Evolutionary conservation across 2,113 vertebrate genomes (phyloP).

Genomic region (Pelvicachromis taeniatus): DNA sequence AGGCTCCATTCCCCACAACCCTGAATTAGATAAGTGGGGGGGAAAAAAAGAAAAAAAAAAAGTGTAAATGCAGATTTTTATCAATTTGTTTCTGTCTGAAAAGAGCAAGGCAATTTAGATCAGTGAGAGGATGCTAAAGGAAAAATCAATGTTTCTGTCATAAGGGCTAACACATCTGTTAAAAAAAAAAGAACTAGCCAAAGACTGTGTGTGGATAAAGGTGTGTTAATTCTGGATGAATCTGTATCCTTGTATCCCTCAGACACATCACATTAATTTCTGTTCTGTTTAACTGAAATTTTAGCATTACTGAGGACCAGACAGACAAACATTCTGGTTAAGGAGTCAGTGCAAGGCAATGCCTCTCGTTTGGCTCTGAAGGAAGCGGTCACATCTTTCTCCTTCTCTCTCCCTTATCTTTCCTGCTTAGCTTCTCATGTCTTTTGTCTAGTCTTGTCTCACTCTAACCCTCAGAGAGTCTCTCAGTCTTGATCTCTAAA

Average conservation of each 20-base stretch:
- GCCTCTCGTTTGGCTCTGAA: no score
- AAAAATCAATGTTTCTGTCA: not conserved
- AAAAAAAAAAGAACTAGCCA: not conserved
- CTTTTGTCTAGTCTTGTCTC: no score
- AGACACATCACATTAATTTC: not conserved
- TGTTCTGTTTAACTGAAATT: not conserved
- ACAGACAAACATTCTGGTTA: not conserved
- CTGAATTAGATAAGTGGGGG: not conserved
- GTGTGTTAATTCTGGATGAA: not conserved
- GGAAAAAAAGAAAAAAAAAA: fast-evolving
- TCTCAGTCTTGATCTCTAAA: no score
- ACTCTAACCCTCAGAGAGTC: no score
- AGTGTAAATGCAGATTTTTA: not conserved
- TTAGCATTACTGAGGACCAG: not conserved
- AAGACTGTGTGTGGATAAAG: not conserved
- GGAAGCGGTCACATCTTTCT: no score
- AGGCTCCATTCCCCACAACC: not conserved
- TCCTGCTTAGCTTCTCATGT: no score
- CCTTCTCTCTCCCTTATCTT: no score
- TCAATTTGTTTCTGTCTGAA: not conserved
- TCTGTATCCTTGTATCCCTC: not conserved
- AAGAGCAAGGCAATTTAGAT: not conserved
- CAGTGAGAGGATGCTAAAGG: not conserved
- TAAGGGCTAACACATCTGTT: not conserved
- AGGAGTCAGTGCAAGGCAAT: not conserved